Evolutionary conservation across 1,140 invertebrate species (phyloP).

Genomic region (Scylla paramamosain): DNA sequence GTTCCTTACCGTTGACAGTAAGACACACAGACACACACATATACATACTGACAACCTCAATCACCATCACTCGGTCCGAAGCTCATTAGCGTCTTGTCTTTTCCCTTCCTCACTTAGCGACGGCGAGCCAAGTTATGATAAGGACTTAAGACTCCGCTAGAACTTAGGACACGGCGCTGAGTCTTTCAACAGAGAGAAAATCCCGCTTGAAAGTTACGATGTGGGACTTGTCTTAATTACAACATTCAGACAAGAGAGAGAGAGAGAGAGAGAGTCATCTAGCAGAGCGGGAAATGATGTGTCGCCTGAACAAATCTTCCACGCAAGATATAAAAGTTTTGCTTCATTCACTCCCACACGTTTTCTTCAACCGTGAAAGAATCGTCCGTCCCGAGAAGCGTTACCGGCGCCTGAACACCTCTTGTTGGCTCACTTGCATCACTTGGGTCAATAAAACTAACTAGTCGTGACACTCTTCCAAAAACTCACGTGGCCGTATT

Average conservation of each 20-base stretch:
- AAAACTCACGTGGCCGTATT: too few species aligned
- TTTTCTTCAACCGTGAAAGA: too few species aligned
- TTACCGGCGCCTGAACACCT: too few species aligned
- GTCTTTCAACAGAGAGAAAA: not conserved
- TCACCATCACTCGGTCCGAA: not conserved
- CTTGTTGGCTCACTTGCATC: too few species aligned
- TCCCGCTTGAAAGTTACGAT: not conserved
- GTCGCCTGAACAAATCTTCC: not conserved
- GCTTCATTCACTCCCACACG: too few species aligned
- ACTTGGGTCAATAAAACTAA: too few species aligned
- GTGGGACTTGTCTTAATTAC: not conserved
- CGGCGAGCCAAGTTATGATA: not conserved
- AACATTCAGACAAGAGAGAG: not conserved
- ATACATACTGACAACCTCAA: not conserved
- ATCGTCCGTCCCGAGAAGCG: too few species aligned
- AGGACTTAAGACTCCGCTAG: not conserved
- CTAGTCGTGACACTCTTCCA: too few species aligned
- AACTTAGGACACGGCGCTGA: not conserved
- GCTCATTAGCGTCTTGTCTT: not conserved
- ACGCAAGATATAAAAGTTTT: too few species aligned
- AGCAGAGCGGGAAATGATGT: not conserved
- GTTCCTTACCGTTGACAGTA: not conserved
- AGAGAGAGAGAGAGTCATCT: not conserved
- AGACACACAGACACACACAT: not conserved
- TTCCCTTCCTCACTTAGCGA: not conserved